A percentile compares a stretch with the other conserved stretches of the same genome.
Evolutionary conservation across 1,140 invertebrate species (phyloP).

Genomic region (Drosophila lacteicornis): DNA sequence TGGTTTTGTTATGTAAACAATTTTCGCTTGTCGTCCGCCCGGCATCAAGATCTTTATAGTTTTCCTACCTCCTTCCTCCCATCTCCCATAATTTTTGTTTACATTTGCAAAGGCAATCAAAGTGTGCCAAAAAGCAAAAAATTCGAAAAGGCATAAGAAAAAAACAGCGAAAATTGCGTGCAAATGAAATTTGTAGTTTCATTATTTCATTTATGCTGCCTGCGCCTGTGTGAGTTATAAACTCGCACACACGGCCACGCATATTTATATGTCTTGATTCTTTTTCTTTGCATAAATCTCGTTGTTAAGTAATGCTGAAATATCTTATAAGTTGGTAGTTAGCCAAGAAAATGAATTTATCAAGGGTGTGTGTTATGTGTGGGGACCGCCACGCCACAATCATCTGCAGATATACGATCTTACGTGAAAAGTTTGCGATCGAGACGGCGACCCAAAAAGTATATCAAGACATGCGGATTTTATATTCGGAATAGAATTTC

Average conservation of each 20-base stretch:
- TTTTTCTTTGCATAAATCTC: conserved; percentile 70
- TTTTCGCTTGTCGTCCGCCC: conserved; percentile 53
- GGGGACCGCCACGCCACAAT: conserved; percentile 15
- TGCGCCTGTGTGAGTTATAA: conserved; percentile 10
- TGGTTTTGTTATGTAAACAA: conserved; percentile 82
- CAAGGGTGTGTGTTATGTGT: conserved; percentile 50
- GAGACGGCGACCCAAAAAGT: conserved; percentile 30
- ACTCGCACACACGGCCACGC: conserved; percentile 1
- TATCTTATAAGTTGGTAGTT: conserved; percentile 68
- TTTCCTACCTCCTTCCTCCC: neutral
- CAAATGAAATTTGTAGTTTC: conserved; percentile 50
- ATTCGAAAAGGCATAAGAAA: neutral
- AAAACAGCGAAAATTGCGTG: conserved; percentile 57
- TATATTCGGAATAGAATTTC: conserved; percentile 46
- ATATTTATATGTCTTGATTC: conserved; percentile 28
- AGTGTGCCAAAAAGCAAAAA: conserved; percentile 62
- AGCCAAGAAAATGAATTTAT: conserved; percentile 63
- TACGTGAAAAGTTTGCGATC: conserved; percentile 27
- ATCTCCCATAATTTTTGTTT: conserved; percentile 68
- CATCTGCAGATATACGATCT: conserved; percentile 42
- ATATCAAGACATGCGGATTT: conserved; percentile 25
- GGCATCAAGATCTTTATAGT: conserved; percentile 47
- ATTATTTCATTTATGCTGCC: conserved; percentile 24
- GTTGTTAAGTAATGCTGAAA: conserved; percentile 75
- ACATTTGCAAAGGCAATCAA: conserved; percentile 73